These are phyloP conservation scores for Hippoglossus stenolepis DNA, from an alignment of 2,113 vertebrate species.

Conservation along the genomic window DNA sequence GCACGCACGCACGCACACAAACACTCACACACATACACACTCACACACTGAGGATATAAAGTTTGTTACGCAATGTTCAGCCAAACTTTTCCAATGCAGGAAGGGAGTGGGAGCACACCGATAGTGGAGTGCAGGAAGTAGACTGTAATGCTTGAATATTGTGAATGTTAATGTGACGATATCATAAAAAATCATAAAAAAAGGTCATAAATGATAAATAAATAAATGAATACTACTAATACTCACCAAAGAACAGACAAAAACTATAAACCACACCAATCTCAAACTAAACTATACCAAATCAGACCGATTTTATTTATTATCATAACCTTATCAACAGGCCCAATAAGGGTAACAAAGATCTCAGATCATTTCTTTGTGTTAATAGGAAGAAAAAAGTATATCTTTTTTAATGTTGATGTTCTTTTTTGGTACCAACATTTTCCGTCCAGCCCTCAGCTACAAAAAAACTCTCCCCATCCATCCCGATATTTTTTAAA, in stretches of 20 bases:
- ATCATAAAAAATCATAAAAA: background rate
- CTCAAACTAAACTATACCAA: background rate
- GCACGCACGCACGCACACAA: background rate
- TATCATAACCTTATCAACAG: too few species aligned
- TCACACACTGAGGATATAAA: background rate
- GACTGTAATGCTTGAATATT: background rate
- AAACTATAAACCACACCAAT: background rate
- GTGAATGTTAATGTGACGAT: background rate
- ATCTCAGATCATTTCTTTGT: too few species aligned
- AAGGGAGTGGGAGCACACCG: slow-evolving; percentile 10
- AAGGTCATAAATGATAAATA: too few species aligned
- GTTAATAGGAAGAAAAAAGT: too few species aligned
- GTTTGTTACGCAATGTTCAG: slow-evolving; percentile 11
- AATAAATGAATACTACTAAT: too few species aligned
- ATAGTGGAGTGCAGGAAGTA: background rate
- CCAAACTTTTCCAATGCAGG: background rate
- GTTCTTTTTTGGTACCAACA: too few species aligned
- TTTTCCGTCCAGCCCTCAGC: too few species aligned
- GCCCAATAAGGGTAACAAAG: too few species aligned
- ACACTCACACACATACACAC: background rate
- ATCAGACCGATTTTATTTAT: too few species aligned
- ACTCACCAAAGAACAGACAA: background rate
- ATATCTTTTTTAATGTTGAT: too few species aligned
- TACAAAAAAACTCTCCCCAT: too few species aligned
- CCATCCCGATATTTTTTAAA: too few species aligned